phyloP scores from a whole-genome alignment of 2,888 invertebrate genomes.

The Meteorus colon region DNA sequence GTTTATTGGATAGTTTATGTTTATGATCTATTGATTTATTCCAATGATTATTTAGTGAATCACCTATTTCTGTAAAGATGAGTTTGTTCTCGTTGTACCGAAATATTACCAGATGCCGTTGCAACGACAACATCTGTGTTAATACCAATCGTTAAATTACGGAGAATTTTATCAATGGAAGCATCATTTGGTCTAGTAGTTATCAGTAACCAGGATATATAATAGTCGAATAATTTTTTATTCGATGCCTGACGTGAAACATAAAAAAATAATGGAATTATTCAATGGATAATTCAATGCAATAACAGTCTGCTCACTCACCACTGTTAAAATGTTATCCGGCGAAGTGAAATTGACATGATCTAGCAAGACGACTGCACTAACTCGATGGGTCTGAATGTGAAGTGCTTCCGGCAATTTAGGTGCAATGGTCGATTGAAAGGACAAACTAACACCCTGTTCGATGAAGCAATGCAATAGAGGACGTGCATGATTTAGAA shows the following conservation, averaged over 20 bases:
- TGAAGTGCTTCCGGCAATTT: conserved; percentile 62
- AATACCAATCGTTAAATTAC: conserved; percentile 67
- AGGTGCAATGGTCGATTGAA: conserved; percentile 64
- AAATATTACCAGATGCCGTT: conserved; percentile 56
- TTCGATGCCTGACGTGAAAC: conserved; percentile 63
- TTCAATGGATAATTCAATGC: neutral
- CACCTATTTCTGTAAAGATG: conserved; percentile 59
- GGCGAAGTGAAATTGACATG: conserved; percentile 63
- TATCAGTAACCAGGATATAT: conserved; percentile 69
- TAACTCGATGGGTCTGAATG: conserved; percentile 64
- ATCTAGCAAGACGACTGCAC: conserved; percentile 67
- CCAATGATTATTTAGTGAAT: conserved; percentile 21
- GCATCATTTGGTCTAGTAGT: conserved; percentile 60
- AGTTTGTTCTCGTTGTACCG: conserved; percentile 44
- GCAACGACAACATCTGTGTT: conserved; percentile 70
- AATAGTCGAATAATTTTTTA: conserved; percentile 66
- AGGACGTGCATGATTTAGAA: conserved; percentile 60
- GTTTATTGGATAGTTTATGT: neutral
- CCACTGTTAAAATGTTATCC: conserved; percentile 67
- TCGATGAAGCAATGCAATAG: conserved; percentile 63
- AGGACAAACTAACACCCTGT: conserved; percentile 61
- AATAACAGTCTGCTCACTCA: conserved; percentile 45
- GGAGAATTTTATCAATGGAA: conserved; percentile 63
- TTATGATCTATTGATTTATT: neutral
- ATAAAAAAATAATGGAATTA: conserved; percentile 12